A percentile compares a stretch with the other conserved stretches of the same genome.
Evolutionary conservation across 30 jellyfish, hydroid and myxozoan species (phyloP).

Genomic region (Kudoa iwatai): DNA sequence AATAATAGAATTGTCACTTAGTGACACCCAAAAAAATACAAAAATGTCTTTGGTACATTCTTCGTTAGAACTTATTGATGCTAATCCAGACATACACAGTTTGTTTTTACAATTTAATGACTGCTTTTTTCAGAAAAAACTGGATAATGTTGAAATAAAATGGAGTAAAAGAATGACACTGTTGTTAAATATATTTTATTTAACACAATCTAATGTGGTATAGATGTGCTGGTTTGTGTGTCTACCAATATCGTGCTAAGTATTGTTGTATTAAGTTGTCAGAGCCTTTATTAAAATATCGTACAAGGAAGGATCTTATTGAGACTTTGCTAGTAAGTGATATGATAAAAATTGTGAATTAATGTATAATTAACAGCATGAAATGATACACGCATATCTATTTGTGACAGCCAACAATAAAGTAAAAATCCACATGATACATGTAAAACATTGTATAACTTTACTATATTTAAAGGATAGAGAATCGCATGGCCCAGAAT

Average conservation of each 20-base stretch:
- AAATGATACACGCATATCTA: constrained; percentile 77
- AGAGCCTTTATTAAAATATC: constrained; percentile 26
- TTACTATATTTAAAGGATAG: constrained; percentile 16
- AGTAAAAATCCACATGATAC: constrained; percentile 4
- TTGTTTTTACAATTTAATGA: constrained; percentile 32
- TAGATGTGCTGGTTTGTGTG: constrained; percentile 91
- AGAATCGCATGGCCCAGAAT: constrained; percentile 79
- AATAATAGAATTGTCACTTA: too few relatives aligned
- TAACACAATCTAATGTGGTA: too few relatives aligned
- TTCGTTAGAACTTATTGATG: constrained; percentile 67
- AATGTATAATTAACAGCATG: constrained; percentile 54
- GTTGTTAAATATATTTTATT: too few relatives aligned
- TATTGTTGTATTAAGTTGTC: constrained; percentile 32
- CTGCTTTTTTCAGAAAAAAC: constrained; percentile 19
- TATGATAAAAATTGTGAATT: too few relatives aligned
- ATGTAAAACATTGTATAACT: neutral
- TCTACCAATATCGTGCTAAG: constrained; percentile 50
- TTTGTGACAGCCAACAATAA: constrained; percentile 70
- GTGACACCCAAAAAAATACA: too few relatives aligned
- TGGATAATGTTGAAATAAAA: constrained; percentile 53
- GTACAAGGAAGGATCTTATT: constrained; percentile 68
- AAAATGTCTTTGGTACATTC: too few relatives aligned
- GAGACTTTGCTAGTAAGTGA: constrained; percentile 46
- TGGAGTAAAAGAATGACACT: constrained; percentile 94
- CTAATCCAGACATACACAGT: constrained; percentile 39